Conservation (phyloP, 2,113 vertebrate genomes). For the Chaetorhynchus papuensis region DNA sequence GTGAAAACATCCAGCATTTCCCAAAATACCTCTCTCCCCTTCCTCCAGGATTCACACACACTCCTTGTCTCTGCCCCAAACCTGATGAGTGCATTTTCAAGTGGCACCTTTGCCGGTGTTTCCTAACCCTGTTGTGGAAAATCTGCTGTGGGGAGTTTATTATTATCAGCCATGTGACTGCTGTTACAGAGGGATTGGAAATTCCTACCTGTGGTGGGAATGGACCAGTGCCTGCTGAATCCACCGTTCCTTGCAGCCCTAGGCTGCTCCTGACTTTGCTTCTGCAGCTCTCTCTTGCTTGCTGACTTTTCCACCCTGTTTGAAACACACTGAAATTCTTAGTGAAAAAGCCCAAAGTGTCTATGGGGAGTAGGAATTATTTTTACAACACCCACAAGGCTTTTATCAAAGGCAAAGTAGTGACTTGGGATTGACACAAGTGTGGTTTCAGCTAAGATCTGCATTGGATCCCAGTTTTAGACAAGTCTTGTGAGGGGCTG, state of each 20-base stretch:
- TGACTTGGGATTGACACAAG: neutral
- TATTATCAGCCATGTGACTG: neutral
- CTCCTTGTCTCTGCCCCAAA: neutral
- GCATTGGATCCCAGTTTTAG: neutral
- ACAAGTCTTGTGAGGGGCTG: neutral
- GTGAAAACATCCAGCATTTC: fast-evolving
- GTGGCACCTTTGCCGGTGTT: neutral
- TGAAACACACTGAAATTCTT: fast-evolving
- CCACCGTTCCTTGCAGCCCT: fast-evolving
- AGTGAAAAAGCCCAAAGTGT: fast-evolving
- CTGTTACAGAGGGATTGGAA: neutral
- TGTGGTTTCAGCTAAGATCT: neutral
- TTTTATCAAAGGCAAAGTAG: neutral
- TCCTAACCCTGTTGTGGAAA: neutral
- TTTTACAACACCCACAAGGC: neutral
- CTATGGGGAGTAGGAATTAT: neutral
- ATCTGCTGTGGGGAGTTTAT: neutral
- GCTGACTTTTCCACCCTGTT: neutral
- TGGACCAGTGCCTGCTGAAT: neutral
- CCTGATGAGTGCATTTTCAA: neutral
- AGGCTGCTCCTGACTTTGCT: neutral
- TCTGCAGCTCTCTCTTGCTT: neutral
- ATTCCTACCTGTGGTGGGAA: neutral
- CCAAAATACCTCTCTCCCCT: neutral
- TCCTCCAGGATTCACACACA: neutral